These are phyloP conservation scores for Rhinoraja longicauda DNA, from an alignment of 2,797 vertebrate genomes.

Conservation along the genomic window DNA sequence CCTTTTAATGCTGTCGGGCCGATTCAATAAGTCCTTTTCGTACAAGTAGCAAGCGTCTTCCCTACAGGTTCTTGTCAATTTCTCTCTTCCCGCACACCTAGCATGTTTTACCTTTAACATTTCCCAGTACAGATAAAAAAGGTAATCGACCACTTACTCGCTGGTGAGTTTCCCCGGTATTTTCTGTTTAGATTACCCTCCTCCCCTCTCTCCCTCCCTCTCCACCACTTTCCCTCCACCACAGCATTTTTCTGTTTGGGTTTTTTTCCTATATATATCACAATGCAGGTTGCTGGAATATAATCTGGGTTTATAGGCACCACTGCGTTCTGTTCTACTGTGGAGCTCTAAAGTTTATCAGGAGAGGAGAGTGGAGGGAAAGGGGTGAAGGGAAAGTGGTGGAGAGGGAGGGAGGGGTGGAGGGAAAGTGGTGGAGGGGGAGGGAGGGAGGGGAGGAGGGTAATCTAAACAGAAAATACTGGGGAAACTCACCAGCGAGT, in stretches of 20 bases:
- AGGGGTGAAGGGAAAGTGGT: no score
- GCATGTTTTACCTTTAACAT: not conserved
- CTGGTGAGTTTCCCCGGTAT: not conserved
- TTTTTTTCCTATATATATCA: not conserved
- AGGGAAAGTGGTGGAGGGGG: not conserved
- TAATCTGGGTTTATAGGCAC: not conserved
- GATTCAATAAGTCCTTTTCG: not conserved
- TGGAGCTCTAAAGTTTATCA: no score
- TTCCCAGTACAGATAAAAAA: not conserved
- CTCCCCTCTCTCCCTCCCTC: not conserved
- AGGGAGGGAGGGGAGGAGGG: not conserved
- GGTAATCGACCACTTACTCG: not conserved
- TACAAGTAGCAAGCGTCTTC: not conserved
- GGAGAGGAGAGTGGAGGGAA: no score
- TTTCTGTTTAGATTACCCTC: not conserved
- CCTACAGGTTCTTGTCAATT: no score
- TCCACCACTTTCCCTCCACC: not conserved
- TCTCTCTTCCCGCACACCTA: no score
- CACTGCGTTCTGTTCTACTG: no score
- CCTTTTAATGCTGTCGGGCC: not conserved
- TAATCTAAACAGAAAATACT: not conserved
- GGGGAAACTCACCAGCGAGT: not conserved
- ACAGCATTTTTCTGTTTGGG: not conserved
- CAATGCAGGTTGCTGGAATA: not conserved
- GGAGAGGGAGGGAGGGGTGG: no score